phyloP scores from a whole-genome alignment of 2,113 vertebrate genomes.

The Leptobrachium ailaonicum region DNA sequence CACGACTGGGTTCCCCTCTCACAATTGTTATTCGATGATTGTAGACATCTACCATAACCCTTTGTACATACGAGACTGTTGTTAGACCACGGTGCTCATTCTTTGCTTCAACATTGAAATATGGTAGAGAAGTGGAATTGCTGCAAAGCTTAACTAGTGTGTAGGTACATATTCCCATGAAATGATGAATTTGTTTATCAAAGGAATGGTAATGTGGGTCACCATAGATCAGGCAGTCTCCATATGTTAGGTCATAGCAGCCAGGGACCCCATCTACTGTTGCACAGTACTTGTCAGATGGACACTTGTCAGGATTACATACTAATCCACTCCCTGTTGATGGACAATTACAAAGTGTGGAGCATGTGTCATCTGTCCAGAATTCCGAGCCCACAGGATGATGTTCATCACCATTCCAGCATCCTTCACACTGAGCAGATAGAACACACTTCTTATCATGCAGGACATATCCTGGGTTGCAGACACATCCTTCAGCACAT shows the following conservation, averaged over 20 bases:
- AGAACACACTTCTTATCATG: conserved; percentile 53
- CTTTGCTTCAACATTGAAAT: conserved; percentile 75
- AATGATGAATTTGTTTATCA: conserved; percentile 72
- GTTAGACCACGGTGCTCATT: conserved; percentile 64
- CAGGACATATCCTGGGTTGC: conserved; percentile 56
- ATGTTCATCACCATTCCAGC: conserved; percentile 56
- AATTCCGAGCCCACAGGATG: conserved; percentile 63
- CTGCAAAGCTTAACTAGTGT: conserved; percentile 72
- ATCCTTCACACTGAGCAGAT: conserved; percentile 53
- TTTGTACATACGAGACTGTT: conserved; percentile 62
- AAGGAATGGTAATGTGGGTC: conserved; percentile 75
- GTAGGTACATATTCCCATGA: conserved; percentile 75
- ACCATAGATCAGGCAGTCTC: conserved; percentile 69
- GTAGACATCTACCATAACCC: conserved; percentile 64
- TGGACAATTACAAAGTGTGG: conserved; percentile 69
- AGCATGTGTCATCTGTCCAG: conserved; percentile 69
- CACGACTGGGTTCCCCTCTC: conserved; percentile 60
- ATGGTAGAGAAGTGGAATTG: conserved; percentile 58
- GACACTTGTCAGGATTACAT: conserved; percentile 66
- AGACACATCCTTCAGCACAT: conserved; percentile 52
- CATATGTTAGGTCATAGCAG: conserved; percentile 53
- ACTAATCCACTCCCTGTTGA: conserved; percentile 58
- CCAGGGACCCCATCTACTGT: conserved; percentile 52
- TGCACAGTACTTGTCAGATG: conserved; percentile 62
- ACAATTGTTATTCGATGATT: conserved; percentile 63